A percentile compares a stretch with the other conserved stretches of the same genome.
phyloP scores from a whole-genome alignment of 2,797 vertebrate genomes.

The Pristis pectinata region DNA sequence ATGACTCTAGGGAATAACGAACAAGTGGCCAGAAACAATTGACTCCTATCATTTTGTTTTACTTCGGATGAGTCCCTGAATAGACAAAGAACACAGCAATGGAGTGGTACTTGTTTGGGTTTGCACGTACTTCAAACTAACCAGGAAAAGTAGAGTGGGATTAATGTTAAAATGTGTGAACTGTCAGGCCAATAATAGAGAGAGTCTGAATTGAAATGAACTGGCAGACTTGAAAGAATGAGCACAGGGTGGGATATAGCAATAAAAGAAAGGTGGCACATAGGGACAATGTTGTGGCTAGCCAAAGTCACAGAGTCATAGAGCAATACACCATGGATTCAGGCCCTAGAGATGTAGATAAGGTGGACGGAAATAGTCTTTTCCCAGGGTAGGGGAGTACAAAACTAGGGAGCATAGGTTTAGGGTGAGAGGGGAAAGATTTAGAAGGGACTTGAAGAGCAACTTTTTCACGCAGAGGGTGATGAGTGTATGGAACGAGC shows the following conservation, averaged over 20 bases:
- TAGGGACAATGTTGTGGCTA: too few species aligned
- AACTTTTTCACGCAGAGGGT: too few species aligned
- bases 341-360: too few species aligned
- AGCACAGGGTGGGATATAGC: neutral
- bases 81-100: neutral
- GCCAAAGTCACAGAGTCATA: too few species aligned
- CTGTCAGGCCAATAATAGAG: neutral
- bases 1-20: neutral
- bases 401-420: too few species aligned
- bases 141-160: neutral
- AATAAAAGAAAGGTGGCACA: neutral
- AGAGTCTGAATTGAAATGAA: neutral
- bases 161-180: neutral
- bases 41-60: neutral
- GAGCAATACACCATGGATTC: too few species aligned
- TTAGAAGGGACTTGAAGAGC: too few species aligned
- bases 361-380: too few species aligned
- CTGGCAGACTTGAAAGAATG: neutral
- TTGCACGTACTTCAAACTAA: neutral
- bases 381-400: too few species aligned
- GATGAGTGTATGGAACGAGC: too few species aligned
- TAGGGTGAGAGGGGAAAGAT: too few species aligned
- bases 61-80: neutral
- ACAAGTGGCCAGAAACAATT: neutral
- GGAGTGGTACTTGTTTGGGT: neutral